These are phyloP conservation scores for Amia ocellicauda DNA, from an alignment of 2,113 vertebrate species.

Conservation along the genomic window DNA sequence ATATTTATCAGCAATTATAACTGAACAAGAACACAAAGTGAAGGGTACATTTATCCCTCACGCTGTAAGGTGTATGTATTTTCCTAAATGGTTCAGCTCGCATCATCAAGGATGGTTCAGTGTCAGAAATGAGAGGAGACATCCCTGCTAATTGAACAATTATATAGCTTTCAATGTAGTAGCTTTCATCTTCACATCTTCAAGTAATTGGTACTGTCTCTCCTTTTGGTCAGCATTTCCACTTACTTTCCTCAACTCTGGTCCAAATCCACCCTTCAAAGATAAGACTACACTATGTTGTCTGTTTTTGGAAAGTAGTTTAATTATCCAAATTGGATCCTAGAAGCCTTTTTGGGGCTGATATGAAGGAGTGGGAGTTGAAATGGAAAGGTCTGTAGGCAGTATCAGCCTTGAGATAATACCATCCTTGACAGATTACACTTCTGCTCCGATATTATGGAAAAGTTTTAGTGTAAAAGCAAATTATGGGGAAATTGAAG, in stretches of 20 bases:
- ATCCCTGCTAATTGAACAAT: not conserved
- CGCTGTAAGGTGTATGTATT: not conserved
- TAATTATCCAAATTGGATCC: not conserved
- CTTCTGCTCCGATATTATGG: too few species aligned
- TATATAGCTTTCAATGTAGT: not conserved
- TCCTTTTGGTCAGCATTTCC: not conserved
- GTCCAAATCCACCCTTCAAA: not conserved
- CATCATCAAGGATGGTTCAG: not conserved
- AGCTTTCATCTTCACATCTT: not conserved
- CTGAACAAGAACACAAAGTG: too few species aligned
- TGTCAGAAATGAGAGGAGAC: not conserved
- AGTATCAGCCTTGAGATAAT: too few species aligned
- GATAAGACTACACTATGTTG: not conserved
- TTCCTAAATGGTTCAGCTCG: not conserved
- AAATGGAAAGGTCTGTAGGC: too few species aligned
- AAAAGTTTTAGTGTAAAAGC: too few species aligned
- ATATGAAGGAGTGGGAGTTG: too few species aligned
- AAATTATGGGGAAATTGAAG: too few species aligned
- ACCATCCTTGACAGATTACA: too few species aligned
- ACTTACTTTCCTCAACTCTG: not conserved
- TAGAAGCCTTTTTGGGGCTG: not conserved
- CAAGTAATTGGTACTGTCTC: not conserved
- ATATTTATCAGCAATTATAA: too few species aligned
- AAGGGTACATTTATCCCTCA: too few species aligned
- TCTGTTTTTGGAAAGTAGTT: slow-evolving; percentile 1